These are phyloP conservation scores for Nasonovia ribisnigri DNA, from an alignment of 2,888 invertebrate genomes.

Conservation along the genomic window DNA sequence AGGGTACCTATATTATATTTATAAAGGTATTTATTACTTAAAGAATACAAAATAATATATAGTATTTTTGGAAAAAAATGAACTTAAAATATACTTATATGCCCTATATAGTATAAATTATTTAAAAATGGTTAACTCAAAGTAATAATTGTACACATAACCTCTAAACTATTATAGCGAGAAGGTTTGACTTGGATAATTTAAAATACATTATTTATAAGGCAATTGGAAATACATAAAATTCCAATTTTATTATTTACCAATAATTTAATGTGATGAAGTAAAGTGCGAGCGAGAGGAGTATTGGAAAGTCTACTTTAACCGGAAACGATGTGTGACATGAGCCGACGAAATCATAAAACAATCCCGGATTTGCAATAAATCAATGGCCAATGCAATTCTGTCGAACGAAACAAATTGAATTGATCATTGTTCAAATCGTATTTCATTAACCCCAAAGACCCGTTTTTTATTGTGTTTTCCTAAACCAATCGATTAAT, in stretches of 20 bases:
- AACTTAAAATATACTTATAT: not conserved
- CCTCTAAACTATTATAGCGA: not conserved
- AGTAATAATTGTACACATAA: not conserved
- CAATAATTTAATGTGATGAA: not conserved
- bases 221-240: not conserved
- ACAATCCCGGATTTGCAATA: conserved; percentile 45
- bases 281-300: conserved; percentile 4
- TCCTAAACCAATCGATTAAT: conserved; percentile 37
- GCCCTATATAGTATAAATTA: not conserved
- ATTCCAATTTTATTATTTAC: conserved; percentile 18
- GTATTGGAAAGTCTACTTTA: not conserved
- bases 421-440: conserved; percentile 40
- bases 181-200: not conserved
- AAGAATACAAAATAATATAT: not conserved
- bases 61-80: not conserved
- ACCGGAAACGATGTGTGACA: conserved; percentile 40
- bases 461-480: conserved; percentile 41
- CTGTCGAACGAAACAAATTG: conserved; percentile 31
- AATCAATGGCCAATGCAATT: conserved; percentile 24
- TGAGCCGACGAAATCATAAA: conserved; percentile 40
- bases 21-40: not conserved
- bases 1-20: not conserved
- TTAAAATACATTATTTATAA: not conserved
- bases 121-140: not conserved
- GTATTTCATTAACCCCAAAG: conserved; percentile 45